These are phyloP conservation scores for Orius insidiosus DNA, from an alignment of 1,140 invertebrate genomes.

Conservation along the genomic window DNA sequence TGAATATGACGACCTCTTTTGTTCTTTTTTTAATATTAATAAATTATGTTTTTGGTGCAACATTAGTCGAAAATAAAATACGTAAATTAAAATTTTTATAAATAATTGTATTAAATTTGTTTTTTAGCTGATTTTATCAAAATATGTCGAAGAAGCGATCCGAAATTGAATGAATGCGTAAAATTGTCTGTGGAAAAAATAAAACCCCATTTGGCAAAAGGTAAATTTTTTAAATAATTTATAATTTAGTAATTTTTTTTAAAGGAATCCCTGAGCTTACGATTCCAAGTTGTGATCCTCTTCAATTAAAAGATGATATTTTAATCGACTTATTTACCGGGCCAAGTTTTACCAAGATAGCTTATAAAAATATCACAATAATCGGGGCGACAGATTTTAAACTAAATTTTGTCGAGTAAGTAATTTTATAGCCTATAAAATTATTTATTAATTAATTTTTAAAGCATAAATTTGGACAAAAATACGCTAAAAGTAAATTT, in stretches of 20 bases:
- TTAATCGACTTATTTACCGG: too few relatives aligned
- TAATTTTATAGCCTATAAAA: too few relatives aligned
- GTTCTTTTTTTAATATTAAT: too few relatives aligned
- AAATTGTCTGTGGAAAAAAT: slow-evolving; percentile 22
- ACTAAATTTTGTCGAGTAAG: too few relatives aligned
- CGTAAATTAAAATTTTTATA: slow-evolving; percentile 4
- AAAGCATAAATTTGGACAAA: slow-evolving; percentile 32
- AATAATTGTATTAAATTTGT: slow-evolving; percentile 8
- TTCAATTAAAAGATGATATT: slow-evolving; percentile 20
- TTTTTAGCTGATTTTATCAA: slow-evolving; percentile 29
- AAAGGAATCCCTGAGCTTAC: slow-evolving; percentile 37
- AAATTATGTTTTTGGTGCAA: background rate
- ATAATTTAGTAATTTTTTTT: slow-evolving; percentile 9
- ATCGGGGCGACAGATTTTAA: too few relatives aligned
- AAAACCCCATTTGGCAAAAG: slow-evolving; percentile 13
- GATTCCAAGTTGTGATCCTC: slow-evolving; percentile 43
- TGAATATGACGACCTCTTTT: too few relatives aligned
- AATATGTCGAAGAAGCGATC: slow-evolving; percentile 40
- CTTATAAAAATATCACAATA: too few relatives aligned
- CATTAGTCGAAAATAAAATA: background rate
- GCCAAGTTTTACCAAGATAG: too few relatives aligned
- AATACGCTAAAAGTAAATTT: slow-evolving; percentile 31
- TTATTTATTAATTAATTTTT: slow-evolving; percentile 3
- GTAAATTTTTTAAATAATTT: slow-evolving; percentile 6
- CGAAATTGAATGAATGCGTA: slow-evolving; percentile 37